A percentile compares a stretch with the other conserved stretches of the same genome.
Conservation (phyloP, 64 coral and sea anemone species). For the Montipora cactus region DNA sequence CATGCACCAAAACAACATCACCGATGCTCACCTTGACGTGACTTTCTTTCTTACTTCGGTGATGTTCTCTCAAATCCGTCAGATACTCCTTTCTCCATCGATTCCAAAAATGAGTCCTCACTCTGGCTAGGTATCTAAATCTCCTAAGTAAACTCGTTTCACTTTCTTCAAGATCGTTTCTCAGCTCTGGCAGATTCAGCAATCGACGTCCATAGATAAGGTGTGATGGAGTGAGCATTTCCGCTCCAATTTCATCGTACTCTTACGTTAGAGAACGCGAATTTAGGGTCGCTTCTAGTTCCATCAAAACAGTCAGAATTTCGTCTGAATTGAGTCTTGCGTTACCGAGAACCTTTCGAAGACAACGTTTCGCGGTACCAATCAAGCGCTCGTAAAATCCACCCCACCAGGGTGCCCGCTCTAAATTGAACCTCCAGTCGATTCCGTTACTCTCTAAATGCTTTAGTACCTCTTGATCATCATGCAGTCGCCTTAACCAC, state of each 20-base stretch:
- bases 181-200: slow-evolving; percentile 18
- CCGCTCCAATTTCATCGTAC: slow-evolving; percentile 24
- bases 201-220: slow-evolving; percentile 30
- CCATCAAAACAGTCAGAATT: slow-evolving; percentile 9
- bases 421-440: too few species aligned
- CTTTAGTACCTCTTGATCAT: too few species aligned
- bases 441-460: too few species aligned
- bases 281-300: slow-evolving; percentile 45
- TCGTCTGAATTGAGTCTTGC: slow-evolving; percentile 28
- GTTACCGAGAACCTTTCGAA: slow-evolving; percentile 21
- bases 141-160: too few species aligned
- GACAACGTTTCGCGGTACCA: slow-evolving; percentile 19
- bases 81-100: too few species aligned
- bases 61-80: slow-evolving; percentile 24
- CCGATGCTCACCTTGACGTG: not conserved
- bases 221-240: slow-evolving; percentile 44
- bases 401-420: slow-evolving; percentile 33
- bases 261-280: slow-evolving; percentile 25
- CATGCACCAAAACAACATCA: slow-evolving; percentile 11
- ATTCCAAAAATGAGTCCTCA: too few species aligned
- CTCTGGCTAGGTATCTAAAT: too few species aligned
- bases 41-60: slow-evolving; percentile 9
- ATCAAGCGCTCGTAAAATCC: slow-evolving; percentile 30
- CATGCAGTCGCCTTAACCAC: too few species aligned
- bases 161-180: too few species aligned